phyloP scores from a whole-genome alignment of 2,113 vertebrate genomes.

The Amia ocellicauda region DNA sequence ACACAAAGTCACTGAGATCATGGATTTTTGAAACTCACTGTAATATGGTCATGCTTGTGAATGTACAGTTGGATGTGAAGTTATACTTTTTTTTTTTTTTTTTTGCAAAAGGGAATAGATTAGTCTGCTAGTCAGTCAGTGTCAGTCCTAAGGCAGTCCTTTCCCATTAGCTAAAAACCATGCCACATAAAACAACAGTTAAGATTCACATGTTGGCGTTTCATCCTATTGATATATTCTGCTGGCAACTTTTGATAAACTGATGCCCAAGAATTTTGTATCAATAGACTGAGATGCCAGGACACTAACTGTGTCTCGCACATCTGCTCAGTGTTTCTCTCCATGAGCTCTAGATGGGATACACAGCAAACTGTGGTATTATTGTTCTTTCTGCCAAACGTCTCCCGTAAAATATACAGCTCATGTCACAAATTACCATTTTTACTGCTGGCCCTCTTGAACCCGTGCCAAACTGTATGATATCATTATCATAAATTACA shows the following conservation, averaged over 20 bases:
- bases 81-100: not conserved
- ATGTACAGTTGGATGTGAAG: not conserved
- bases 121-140: not conserved
- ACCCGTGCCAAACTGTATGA: conserved; percentile 44
- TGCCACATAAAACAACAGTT: too few relatives aligned
- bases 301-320: not conserved
- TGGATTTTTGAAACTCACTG: not conserved
- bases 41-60: too few relatives aligned
- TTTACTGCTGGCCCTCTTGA: conserved; percentile 39
- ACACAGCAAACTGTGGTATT: conserved; percentile 37
- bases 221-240: too few relatives aligned
- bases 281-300: too few relatives aligned
- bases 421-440: conserved; percentile 34
- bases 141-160: too few relatives aligned
- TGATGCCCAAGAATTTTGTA: too few relatives aligned
- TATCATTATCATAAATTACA: conserved; percentile 49
- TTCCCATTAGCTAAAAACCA: too few relatives aligned
- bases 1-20: not conserved
- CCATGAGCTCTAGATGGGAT: conserved; percentile 25
- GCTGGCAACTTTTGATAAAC: too few relatives aligned
- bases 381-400: conserved; percentile 29
- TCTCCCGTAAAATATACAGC: conserved; percentile 43
- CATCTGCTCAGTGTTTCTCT: conserved; percentile 15
- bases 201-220: too few relatives aligned
- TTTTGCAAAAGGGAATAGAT: not conserved